A percentile compares a stretch with the other conserved stretches of the same genome.
Conservation (phyloP, 2,797 vertebrate species). For the Poliocrania exsul region DNA sequence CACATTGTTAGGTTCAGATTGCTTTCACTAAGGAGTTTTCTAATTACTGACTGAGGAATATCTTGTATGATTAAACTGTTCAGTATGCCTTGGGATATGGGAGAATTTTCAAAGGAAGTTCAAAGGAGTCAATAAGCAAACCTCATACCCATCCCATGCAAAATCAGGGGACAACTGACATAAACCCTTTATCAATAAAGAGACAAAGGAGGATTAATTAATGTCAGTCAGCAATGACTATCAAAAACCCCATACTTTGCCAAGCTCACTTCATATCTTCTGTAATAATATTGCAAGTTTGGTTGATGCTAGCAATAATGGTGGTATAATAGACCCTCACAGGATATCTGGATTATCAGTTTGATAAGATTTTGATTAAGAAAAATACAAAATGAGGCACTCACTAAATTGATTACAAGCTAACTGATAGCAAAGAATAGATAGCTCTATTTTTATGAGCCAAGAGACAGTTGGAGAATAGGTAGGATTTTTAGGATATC, state of each 20-base stretch:
- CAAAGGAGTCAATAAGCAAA: background rate
- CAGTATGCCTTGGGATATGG: background rate
- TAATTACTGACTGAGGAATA: background rate
- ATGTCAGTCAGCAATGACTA: background rate
- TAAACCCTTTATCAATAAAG: background rate
- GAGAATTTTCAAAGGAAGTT: background rate
- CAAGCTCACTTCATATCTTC: background rate
- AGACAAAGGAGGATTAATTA: background rate
- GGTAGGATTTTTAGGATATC: background rate
- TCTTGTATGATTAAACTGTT: background rate
- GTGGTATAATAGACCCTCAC: background rate
- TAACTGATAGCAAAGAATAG: background rate
- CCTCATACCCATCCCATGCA: background rate
- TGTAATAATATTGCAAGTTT: background rate
- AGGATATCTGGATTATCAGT: background rate
- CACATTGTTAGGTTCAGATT: background rate
- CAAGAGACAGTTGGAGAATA: background rate
- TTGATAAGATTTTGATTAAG: background rate
- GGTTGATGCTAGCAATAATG: background rate
- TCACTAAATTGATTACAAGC: background rate
- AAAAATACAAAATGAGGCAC: background rate
- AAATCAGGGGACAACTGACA: background rate
- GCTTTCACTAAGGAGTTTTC: background rate
- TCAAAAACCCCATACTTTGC: background rate
- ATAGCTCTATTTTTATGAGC: background rate